Conservation (phyloP, 1,140 invertebrate genomes). For the Papilio xuthus region DNA sequence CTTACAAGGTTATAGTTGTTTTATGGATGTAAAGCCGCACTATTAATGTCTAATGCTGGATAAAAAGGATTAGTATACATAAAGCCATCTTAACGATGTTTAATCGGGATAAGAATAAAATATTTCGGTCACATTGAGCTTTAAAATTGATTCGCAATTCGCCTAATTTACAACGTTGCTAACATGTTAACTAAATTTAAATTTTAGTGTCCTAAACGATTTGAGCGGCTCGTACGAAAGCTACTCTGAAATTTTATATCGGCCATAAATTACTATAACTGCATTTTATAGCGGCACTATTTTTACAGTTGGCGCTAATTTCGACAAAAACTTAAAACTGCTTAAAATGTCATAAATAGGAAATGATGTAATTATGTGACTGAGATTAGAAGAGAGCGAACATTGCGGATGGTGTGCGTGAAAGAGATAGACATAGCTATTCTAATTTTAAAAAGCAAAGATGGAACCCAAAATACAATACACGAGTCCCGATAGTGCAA, state of each 20-base stretch:
- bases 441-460: conserved; percentile 81
- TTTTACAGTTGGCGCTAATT: conserved; percentile 69
- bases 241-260: conserved; percentile 61
- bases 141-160: not conserved
- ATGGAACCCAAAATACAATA: conserved; percentile 79
- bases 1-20: conserved; percentile 16
- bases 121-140: conserved; percentile 18
- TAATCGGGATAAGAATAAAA: conserved; percentile 7
- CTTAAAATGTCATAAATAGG: conserved; percentile 74
- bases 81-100: not conserved
- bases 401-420: conserved; percentile 45
- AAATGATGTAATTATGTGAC: conserved; percentile 70
- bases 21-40: not conserved
- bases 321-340: conserved; percentile 73
- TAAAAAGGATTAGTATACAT: not conserved
- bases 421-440: conserved; percentile 64
- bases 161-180: conserved; percentile 4
- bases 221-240: conserved; percentile 55
- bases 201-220: conserved; percentile 55
- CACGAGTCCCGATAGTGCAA: conserved; percentile 68
- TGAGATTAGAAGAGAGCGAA: conserved; percentile 58
- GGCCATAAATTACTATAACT: conserved; percentile 69
- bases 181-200: conserved; percentile 43
- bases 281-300: conserved; percentile 68
- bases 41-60: not conserved